Percentiles rank a stretch among this genome's conserved stretches.
Conservation (phyloP, 2,888 invertebrate genomes). For the Lithophane semibrunnea region DNA sequence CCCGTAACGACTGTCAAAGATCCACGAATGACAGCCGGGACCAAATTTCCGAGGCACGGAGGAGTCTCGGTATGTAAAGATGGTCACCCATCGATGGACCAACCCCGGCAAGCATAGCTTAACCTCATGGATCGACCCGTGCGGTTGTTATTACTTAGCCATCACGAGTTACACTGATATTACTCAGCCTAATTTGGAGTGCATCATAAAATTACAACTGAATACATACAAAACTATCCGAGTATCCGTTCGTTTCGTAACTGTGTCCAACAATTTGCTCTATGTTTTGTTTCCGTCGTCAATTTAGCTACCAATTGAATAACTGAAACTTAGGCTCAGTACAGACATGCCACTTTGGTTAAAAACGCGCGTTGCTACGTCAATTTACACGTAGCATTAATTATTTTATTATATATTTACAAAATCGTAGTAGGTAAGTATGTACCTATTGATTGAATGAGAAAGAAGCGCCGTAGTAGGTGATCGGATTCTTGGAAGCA, state of each 20-base stretch:
- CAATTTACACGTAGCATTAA: not conserved
- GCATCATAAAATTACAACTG: not conserved
- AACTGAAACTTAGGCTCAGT: constrained; percentile 20
- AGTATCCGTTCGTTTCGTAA: constrained; percentile 15
- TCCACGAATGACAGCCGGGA: no score
- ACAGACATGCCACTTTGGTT: not conserved
- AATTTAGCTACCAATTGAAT: constrained; percentile 59
- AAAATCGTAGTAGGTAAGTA: not conserved
- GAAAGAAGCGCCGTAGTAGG: not conserved
- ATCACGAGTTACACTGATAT: no score
- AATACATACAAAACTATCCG: constrained; percentile 6
- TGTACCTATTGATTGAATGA: not conserved
- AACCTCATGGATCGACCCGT: no score
- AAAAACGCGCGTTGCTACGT: not conserved
- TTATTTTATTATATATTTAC: not conserved
- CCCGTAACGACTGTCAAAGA: no score
- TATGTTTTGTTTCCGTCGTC: constrained; percentile 54
- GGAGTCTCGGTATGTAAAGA: no score
- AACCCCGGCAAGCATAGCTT: no score
- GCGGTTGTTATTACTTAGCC: no score
- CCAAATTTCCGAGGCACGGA: no score
- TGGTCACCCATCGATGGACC: no score
- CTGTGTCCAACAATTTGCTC: constrained; percentile 38
- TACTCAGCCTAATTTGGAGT: not conserved
- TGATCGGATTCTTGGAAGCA: not conserved